Percentiles rank a stretch among this genome's conserved stretches.
These are phyloP conservation scores for Nebria brevicollis DNA, from an alignment of 2,888 invertebrate genomes.

Conservation along the genomic window DNA sequence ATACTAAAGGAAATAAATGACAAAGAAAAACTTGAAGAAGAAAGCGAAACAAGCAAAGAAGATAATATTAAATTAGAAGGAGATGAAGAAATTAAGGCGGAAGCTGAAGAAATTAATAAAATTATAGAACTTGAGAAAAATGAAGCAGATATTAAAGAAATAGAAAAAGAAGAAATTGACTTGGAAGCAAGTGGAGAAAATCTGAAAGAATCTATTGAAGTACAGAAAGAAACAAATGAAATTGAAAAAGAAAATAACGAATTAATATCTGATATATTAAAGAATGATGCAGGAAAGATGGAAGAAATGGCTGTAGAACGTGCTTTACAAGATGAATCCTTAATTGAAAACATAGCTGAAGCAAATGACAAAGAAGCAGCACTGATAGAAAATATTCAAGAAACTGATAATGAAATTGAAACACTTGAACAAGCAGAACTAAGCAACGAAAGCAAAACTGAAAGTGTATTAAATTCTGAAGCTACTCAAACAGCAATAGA, in stretches of 20 bases:
- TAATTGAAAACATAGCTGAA: background rate
- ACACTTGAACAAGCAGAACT: background rate
- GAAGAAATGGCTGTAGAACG: background rate
- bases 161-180: background rate
- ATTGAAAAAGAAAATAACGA: background rate
- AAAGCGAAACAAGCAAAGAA: background rate
- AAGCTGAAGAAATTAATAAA: constrained; percentile 16
- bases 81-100: background rate
- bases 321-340: background rate
- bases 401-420: background rate
- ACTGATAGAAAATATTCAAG: background rate
- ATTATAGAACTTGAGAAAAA: constrained; percentile 21
- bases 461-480: background rate
- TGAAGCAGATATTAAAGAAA: constrained; percentile 17
- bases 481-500: background rate
- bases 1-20: constrained; percentile 22
- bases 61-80: background rate
- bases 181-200: background rate
- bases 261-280: background rate
- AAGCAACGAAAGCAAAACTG: background rate
- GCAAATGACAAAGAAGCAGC: background rate
- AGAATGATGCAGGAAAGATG: background rate
- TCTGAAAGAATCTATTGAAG: constrained; percentile 9
- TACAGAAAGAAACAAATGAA: background rate
- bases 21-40: background rate